Conservation (phyloP, 2,888 invertebrate species). For the Heliconius erato region DNA sequence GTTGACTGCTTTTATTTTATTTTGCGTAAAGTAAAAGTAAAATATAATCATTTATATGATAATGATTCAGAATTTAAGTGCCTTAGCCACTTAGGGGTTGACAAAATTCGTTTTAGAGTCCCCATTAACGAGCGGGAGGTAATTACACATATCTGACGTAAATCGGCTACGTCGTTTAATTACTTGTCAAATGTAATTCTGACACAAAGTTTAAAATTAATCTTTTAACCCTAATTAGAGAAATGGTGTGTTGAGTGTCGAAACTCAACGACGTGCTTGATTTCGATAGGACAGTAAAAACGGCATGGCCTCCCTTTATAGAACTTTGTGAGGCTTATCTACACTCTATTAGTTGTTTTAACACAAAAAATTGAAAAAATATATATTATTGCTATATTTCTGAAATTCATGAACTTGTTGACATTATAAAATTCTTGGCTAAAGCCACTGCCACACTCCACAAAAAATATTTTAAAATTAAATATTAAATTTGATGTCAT, state of each 20-base stretch:
- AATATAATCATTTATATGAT: conserved; percentile 4
- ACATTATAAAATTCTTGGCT: not conserved
- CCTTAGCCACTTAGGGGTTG: conserved; percentile 7
- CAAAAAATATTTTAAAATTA: not conserved
- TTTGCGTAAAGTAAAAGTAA: not conserved
- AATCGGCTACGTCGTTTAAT: not conserved
- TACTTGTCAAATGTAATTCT: not conserved
- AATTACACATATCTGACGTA: conserved; percentile 6
- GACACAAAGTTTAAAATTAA: no score
- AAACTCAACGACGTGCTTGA: no score
- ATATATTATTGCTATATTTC: no score
- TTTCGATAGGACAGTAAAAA: no score
- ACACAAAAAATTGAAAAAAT: no score
- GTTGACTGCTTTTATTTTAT: no score
- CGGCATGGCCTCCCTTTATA: no score
- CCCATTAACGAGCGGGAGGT: not conserved
- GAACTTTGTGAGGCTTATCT: no score
- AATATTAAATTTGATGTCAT: not conserved
- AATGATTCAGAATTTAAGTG: not conserved
- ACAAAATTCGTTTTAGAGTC: conserved; percentile 7
- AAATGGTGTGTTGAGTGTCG: no score
- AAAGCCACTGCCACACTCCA: not conserved
- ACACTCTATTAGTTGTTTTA: no score
- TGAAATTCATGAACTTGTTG: not conserved
- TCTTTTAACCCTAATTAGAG: no score